These are phyloP conservation scores for Botia almorhae DNA, from an alignment of 2,797 vertebrate genomes.

Conservation along the genomic window DNA sequence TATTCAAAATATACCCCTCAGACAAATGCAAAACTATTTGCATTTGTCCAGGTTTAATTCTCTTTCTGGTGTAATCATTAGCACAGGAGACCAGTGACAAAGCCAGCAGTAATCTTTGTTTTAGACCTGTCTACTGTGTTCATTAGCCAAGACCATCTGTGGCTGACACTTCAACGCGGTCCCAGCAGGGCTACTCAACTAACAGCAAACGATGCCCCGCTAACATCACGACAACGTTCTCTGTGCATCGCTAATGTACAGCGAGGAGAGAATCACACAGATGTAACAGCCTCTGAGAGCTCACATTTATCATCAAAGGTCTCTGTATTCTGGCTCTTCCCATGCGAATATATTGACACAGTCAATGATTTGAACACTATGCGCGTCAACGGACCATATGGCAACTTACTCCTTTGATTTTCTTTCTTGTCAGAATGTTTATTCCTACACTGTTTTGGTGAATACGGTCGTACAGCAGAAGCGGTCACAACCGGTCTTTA, in stretches of 20 bases:
- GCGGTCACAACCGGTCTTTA: constrained; percentile 29
- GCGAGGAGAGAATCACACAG: constrained; percentile 23
- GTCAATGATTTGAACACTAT: constrained; percentile 38
- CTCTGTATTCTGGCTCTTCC: constrained; percentile 15
- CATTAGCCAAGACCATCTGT: constrained; percentile 82
- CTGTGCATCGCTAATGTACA: constrained; percentile 28
- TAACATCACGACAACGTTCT: constrained; percentile 34
- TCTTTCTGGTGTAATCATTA: constrained; percentile 10
- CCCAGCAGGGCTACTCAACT: constrained; percentile 72
- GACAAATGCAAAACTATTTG: constrained; percentile 1
- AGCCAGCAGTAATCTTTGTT: constrained; percentile 60
- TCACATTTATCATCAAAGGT: constrained; percentile 37
- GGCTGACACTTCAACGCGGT: constrained; percentile 72
- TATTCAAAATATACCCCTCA: not conserved
- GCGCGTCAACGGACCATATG: constrained; percentile 34
- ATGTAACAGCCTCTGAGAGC: constrained; percentile 24
- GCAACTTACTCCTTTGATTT: constrained; percentile 36
- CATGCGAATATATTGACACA: constrained; percentile 29
- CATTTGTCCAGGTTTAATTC: constrained; percentile 1
- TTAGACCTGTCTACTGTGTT: constrained; percentile 71
- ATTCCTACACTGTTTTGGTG: not conserved
- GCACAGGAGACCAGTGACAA: constrained; percentile 10
- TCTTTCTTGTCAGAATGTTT: constrained; percentile 1
- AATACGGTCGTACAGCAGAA: not conserved
- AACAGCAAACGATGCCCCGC: constrained; percentile 66